These are phyloP conservation scores for Porites cylindrica DNA, from an alignment of 92 coral and sea anemone genomes.

Conservation along the genomic window DNA sequence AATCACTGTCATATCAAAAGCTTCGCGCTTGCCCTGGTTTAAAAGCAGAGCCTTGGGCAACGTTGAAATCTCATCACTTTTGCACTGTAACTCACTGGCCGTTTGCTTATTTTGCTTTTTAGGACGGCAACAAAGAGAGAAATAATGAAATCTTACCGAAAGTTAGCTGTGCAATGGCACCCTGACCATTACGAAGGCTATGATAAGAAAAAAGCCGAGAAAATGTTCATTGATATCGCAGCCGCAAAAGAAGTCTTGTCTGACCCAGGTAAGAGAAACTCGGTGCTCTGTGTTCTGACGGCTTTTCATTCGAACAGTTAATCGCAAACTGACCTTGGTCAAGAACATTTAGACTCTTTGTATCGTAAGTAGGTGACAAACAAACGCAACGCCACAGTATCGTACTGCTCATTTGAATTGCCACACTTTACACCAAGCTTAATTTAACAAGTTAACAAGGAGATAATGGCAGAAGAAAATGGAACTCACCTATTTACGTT, in stretches of 20 bases:
- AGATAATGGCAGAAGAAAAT: no score
- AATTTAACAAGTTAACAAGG: no score
- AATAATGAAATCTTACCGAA: constrained; percentile 89
- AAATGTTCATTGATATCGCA: constrained; percentile 95
- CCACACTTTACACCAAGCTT: no score
- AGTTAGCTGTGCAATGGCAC: constrained; percentile 97
- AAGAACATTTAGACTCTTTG: not conserved
- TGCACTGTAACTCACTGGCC: not conserved
- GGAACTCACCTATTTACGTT: no score
- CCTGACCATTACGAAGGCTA: constrained; percentile 96
- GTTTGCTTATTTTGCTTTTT: not conserved
- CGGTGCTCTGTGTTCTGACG: not conserved
- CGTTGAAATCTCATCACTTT: no score
- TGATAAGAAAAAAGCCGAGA: constrained; percentile 92
- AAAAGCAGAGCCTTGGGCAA: no score
- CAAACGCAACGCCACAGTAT: no score
- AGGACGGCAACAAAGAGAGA: constrained; percentile 96
- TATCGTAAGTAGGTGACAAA: not conserved
- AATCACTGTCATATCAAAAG: no score
- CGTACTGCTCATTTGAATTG: no score
- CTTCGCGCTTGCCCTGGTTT: no score
- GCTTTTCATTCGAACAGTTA: not conserved
- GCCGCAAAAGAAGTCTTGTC: constrained; percentile 98
- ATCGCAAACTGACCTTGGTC: not conserved
- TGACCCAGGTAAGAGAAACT: constrained; percentile 82